phyloP scores from a whole-genome alignment of 2,113 vertebrate species.

The Myotis yumanensis region DNA sequence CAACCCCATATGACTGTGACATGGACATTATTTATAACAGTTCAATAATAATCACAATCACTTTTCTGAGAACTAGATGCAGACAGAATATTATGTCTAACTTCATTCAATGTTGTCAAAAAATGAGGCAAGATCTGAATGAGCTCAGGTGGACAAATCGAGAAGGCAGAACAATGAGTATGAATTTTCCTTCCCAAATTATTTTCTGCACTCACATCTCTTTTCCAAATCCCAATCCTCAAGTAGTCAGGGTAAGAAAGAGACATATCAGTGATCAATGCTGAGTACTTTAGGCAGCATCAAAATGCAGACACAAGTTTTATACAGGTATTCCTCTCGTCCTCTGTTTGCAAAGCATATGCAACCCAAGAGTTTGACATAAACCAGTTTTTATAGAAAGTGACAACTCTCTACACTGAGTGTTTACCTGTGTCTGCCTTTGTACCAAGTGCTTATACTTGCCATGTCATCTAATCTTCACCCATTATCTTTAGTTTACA shows the following conservation, averaged over 20 bases:
- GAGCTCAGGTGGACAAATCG: background rate
- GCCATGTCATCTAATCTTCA: background rate
- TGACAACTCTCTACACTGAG: background rate
- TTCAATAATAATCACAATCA: background rate
- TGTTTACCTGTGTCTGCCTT: background rate
- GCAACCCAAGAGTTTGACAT: background rate
- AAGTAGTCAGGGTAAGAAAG: background rate
- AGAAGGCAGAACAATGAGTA: background rate
- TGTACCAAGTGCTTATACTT: background rate
- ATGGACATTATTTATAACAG: background rate
- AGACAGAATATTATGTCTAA: background rate
- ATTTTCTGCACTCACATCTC: background rate
- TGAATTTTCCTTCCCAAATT: background rate
- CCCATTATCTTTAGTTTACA: background rate
- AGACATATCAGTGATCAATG: accelerated
- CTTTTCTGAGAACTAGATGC: background rate
- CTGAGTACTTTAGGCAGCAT: background rate
- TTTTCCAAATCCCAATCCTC: background rate
- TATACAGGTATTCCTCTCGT: background rate
- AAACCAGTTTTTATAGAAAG: background rate
- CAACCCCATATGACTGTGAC: background rate
- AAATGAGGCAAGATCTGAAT: background rate
- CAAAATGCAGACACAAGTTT: background rate
- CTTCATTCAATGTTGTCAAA: background rate
- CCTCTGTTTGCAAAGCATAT: background rate